Percentiles rank a stretch among this genome's conserved stretches.
These are phyloP conservation scores for Macrophya annulata DNA, from an alignment of 2,888 invertebrate species.

Conservation along the genomic window DNA sequence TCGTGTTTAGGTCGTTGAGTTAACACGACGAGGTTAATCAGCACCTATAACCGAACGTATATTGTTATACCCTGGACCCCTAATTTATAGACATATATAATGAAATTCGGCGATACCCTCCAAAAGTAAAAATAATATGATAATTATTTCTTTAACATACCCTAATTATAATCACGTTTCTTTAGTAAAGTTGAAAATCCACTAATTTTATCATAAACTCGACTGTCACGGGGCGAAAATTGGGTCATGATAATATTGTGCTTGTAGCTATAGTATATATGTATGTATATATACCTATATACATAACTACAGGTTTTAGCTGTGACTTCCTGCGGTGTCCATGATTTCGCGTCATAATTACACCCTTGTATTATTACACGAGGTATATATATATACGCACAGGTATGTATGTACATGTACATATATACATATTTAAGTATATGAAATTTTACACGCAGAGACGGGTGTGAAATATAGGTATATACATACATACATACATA, in stretches of 20 bases:
- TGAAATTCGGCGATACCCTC: not conserved
- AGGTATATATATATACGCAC: not conserved
- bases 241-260: constrained; percentile 49
- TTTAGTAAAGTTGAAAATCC: not conserved
- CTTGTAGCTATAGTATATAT: not conserved
- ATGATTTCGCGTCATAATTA: constrained; percentile 47
- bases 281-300: not conserved
- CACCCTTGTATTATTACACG: not conserved
- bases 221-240: constrained; percentile 5
- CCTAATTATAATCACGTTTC: not conserved
- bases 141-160: not conserved
- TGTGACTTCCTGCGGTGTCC: constrained; percentile 8
- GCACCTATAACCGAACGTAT: not conserved
- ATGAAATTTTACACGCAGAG: not conserved
- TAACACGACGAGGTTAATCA: constrained; percentile 15
- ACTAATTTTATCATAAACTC: constrained; percentile 18
- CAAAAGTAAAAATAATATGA: not conserved
- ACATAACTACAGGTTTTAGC: not conserved
- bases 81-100: no score
- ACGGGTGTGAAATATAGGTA: not conserved
- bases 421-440: not conserved
- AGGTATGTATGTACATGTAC: not conserved
- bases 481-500: not conserved
- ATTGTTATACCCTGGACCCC: not conserved
- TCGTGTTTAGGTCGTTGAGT: not conserved